Conservation (phyloP, 2,113 vertebrate genomes). For the Uropsilus gracilis region DNA sequence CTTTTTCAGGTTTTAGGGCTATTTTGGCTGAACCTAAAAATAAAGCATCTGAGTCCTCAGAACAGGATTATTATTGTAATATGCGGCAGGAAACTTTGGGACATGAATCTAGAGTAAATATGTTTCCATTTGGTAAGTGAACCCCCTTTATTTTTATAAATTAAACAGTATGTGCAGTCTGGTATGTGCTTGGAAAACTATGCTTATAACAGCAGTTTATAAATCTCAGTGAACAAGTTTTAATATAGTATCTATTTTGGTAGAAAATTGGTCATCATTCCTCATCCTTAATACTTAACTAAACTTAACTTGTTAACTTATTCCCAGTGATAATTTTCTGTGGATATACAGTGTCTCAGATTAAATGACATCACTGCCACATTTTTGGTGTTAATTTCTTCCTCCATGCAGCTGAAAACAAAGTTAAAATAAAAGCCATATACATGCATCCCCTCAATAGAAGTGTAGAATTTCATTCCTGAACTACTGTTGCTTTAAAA, state of each 20-base stretch:
- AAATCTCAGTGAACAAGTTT: slow-evolving; percentile 27
- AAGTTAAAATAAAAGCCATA: not conserved
- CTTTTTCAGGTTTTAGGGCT: slow-evolving; percentile 92
- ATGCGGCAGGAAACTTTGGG: slow-evolving; percentile 85
- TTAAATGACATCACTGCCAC: not conserved
- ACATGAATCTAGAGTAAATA: slow-evolving; percentile 85
- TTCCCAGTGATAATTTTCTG: not conserved
- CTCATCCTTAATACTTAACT: slow-evolving; percentile 10
- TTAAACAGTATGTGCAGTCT: not conserved
- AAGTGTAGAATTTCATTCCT: not conserved
- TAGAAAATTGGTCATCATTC: not conserved
- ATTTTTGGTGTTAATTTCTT: not conserved
- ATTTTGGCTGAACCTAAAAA: slow-evolving; percentile 96
- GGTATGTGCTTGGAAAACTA: not conserved
- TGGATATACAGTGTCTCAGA: slow-evolving; percentile 9
- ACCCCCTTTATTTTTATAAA: slow-evolving; percentile 23
- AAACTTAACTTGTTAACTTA: not conserved
- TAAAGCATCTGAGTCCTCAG: slow-evolving; percentile 85
- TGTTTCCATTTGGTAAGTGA: slow-evolving; percentile 88
- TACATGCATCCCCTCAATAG: not conserved
- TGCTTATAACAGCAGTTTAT: not conserved
- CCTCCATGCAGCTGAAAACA: not conserved
- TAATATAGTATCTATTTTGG: not conserved
- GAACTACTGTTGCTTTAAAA: slow-evolving; percentile 3
- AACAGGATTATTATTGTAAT: slow-evolving; percentile 88